Conservation (phyloP, 2,888 invertebrate species). For the Sinopyrophorus schimmeli region DNA sequence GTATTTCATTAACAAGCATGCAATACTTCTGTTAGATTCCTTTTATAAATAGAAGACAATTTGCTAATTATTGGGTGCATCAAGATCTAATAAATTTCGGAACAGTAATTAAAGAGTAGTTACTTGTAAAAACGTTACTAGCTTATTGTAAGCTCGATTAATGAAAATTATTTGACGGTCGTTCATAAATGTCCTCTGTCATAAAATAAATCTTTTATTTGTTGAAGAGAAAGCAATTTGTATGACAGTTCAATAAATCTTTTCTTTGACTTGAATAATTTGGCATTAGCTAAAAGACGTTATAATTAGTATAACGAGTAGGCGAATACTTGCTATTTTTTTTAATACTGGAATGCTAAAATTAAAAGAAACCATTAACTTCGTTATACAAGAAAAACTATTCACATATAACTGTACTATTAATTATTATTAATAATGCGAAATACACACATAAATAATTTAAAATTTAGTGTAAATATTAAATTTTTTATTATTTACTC, state of each 20-base stretch:
- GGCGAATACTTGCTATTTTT: slow-evolving; percentile 19
- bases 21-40: slow-evolving; percentile 9
- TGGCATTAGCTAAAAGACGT: slow-evolving; percentile 18
- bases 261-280: slow-evolving; percentile 16
- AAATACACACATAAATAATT: too few relatives aligned
- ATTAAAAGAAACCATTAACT: too few relatives aligned
- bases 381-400: too few relatives aligned
- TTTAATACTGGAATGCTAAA: slow-evolving; percentile 8
- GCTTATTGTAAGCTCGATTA: neutral
- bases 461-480: too few relatives aligned
- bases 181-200: slow-evolving; percentile 6
- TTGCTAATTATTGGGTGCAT: slow-evolving; percentile 11
- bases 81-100: slow-evolving; percentile 7
- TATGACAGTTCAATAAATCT: slow-evolving; percentile 14
- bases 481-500: too few relatives aligned
- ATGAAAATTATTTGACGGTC: too few relatives aligned
- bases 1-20: slow-evolving; percentile 9
- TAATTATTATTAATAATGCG: too few relatives aligned
- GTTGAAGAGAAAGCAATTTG: slow-evolving; percentile 10
- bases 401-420: too few relatives aligned
- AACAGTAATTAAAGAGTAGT: slow-evolving; percentile 6
- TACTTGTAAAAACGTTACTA: neutral
- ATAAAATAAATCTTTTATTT: slow-evolving; percentile 5
- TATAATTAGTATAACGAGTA: slow-evolving; percentile 25
- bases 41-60: slow-evolving; percentile 19